Conservation (phyloP, 2,888 invertebrate genomes). For the Selenia dentaria region DNA sequence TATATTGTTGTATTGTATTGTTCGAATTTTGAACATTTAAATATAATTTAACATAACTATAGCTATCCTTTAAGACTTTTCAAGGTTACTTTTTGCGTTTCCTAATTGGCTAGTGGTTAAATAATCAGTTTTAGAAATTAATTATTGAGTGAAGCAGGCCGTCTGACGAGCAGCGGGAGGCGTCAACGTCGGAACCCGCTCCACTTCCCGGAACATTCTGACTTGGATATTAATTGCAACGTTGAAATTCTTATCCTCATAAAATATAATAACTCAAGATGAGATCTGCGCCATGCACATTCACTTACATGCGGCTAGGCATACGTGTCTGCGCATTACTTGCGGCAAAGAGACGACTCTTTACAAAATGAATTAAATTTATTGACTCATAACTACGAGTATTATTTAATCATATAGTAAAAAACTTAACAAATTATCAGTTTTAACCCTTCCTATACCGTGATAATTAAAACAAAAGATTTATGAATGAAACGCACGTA, state of each 20-base stretch:
- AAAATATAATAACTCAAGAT: constrained; percentile 52
- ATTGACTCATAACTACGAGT: constrained; percentile 36
- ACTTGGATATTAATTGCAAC: constrained; percentile 62
- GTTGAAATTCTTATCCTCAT: constrained; percentile 51
- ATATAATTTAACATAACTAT: too few species aligned
- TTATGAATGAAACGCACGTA: too few species aligned
- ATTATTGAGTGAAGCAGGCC: constrained; percentile 27
- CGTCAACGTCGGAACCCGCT: constrained; percentile 33
- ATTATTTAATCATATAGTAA: too few species aligned
- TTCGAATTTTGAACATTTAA: too few species aligned
- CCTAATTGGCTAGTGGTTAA: constrained; percentile 6
- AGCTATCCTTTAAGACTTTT: too few species aligned
- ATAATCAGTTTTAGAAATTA: constrained; percentile 26
- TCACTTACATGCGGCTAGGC: constrained; percentile 20
- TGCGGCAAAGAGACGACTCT: constrained; percentile 37
- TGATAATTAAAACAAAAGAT: too few species aligned
- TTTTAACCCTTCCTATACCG: too few species aligned
- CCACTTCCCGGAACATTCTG: constrained; percentile 70
- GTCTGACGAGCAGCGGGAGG: constrained; percentile 42
- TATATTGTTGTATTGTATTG: too few species aligned
- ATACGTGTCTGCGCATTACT: constrained; percentile 46
- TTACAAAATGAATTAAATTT: constrained; percentile 36
- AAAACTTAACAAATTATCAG: too few species aligned
- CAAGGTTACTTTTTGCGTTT: background rate
- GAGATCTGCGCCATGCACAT: constrained; percentile 30